These are phyloP conservation scores for Romanogobio albipinnatus DNA, from an alignment of 2,113 vertebrate genomes.

Conservation along the genomic window DNA sequence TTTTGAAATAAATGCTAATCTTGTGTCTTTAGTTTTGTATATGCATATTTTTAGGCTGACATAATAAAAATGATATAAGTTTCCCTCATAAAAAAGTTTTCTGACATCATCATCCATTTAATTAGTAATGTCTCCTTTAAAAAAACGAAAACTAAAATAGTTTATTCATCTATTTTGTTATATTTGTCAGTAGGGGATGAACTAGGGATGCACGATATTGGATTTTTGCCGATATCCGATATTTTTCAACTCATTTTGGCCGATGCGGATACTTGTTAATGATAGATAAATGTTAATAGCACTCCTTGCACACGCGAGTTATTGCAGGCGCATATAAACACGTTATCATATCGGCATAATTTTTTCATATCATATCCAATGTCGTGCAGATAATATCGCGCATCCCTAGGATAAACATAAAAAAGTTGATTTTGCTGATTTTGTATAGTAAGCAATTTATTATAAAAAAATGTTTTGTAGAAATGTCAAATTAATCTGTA, in stretches of 20 bases:
- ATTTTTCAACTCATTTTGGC: too few species aligned
- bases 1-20: not conserved
- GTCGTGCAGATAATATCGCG: too few species aligned
- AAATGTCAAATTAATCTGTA: not conserved
- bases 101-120: not conserved
- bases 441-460: not conserved
- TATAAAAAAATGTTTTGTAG: not conserved
- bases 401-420: too few species aligned
- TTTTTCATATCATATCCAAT: too few species aligned
- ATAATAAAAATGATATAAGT: not conserved
- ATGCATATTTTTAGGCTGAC: not conserved
- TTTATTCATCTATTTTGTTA: not conserved
- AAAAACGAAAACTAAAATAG: too few species aligned
- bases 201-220: too few species aligned
- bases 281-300: too few species aligned
- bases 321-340: too few species aligned
- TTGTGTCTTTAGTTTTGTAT: not conserved
- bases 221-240: too few species aligned
- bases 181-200: not conserved
- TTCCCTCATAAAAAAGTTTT: not conserved
- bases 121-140: not conserved
- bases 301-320: too few species aligned
- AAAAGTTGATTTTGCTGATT: not conserved
- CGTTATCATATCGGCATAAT: too few species aligned
- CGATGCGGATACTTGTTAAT: too few species aligned